These are phyloP conservation scores for Oriolus oriolus DNA, from an alignment of 2,113 vertebrate genomes.

Conservation along the genomic window DNA sequence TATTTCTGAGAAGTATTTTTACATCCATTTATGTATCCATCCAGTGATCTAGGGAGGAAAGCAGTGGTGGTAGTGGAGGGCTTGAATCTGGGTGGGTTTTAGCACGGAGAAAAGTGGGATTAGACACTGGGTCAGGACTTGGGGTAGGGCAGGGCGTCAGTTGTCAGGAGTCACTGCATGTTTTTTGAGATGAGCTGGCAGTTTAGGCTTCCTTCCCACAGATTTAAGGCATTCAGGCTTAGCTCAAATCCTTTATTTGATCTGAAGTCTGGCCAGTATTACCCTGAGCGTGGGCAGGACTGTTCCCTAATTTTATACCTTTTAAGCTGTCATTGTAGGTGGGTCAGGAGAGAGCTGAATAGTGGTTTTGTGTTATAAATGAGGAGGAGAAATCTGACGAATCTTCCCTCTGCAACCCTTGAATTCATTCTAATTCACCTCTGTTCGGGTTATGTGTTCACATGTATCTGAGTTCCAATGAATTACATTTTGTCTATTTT, in stretches of 20 bases:
- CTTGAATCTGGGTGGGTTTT: neutral
- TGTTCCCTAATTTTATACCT: neutral
- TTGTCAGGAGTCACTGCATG: rapidly evolving
- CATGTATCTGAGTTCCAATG: neutral
- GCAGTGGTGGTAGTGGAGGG: neutral
- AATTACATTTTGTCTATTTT: neutral
- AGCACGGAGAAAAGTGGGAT: neutral
- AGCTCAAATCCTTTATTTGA: neutral
- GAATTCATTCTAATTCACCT: neutral
- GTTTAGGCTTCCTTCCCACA: neutral
- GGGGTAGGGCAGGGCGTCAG: neutral
- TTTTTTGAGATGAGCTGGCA: neutral
- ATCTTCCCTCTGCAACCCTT: neutral
- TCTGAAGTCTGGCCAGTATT: neutral
- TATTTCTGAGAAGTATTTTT: neutral
- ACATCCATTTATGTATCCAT: neutral
- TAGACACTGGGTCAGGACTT: no score
- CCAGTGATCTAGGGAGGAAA: neutral
- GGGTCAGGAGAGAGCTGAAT: neutral
- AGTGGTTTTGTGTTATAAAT: neutral
- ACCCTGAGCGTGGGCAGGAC: neutral
- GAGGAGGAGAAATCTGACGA: neutral
- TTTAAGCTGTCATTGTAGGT: neutral
- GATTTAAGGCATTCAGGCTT: neutral
- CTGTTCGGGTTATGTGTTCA: neutral